Base-by-base conservation (phyloP, 2,113 vertebrate genomes). In the Rhabdomys dilectus region DNA sequence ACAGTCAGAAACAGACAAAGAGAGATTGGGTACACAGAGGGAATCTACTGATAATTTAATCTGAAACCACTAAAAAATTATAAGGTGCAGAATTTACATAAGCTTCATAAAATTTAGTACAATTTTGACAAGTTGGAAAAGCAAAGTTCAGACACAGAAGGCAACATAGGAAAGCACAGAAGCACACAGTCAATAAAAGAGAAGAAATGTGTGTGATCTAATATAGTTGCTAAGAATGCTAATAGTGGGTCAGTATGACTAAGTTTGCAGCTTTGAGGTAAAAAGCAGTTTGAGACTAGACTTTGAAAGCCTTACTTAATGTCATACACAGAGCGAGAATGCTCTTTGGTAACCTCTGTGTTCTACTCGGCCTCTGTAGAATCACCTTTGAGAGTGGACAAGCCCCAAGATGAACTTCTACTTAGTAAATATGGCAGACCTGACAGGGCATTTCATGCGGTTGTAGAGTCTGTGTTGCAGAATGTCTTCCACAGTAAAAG, bases 1-100 rank as follows among this genome's bases (percentile, higher is more conserved):
- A 53, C 0, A 34, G 12, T 11, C 0, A 66, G 3, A 48, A 6
- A 26, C 42, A 70, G 24, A 53, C 0, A 80, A 36, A 21, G 7
- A 4, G 9, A 13, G 64, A n/a, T 75, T 60, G 66, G 5, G 24
- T 92, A 39, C 21, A 92, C 8, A 82, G 24, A 77, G 9, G 0
- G 53, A 89, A 87, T 42, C 1, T 24, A 5, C 2, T 51, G 5
- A 17, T 73, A 13, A 53, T 91, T 91, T 60, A 88, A 2, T 10
- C 1, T 21, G 1, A 1, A 66, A 66, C 60, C 6, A 51, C 19
- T 48, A 42, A 12, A 56, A 6, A 64, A 4, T 80, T 45, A 36
- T 66, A 66, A 93, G 64, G 64, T 26, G 21, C 29, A 13, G 10
- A 45, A 64, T 82, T 24, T 51, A 6, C 0, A 26, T 21, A 62